Base-by-base conservation (phyloP, 2,113 vertebrate genomes). In the Boulengeromyrus knoepffleri region DNA sequence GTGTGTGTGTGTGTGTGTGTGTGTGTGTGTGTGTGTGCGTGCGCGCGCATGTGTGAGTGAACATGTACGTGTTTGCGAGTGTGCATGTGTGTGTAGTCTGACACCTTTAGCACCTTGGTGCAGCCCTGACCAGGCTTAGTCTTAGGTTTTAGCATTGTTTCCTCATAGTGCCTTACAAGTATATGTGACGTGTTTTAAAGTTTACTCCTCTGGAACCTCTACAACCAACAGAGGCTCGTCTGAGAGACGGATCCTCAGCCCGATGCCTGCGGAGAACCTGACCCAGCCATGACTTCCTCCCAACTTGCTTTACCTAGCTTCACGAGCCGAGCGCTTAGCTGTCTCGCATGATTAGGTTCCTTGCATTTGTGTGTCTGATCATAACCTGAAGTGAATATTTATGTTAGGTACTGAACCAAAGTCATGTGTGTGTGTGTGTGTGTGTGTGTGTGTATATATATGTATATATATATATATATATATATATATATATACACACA, bases 141-240 rank as follows among this genome's bases (percentile, higher is more conserved):
- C 96, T 96, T 97, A 97, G 96, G 95, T 96, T 96, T 92, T 91
- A 96, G 96, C 97, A 95, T 97, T 95, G 94, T 97, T 97, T 97
- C 97, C 97, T 98, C 93, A 97, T 99, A 99, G 99, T 99, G 99
- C 99, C 99, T 99, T 99, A 99, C 97, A 95, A 92, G 97, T 96
- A 94, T 95, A 96, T 96, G 94, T 94, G 17, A 96, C 46, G 96
- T 95, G 91, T 96, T 89, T 89, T 17, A 56, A 62, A 85, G 89
- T 96, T 97, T 97, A 96, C 97, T 96, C 94, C 96, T 93, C 96
- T 96, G 96, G 96, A 95, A 96, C 95, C 95, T 95, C 94, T 94
- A 95, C 96, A 96, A 96, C 95, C 93, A 93, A 93, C 92, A 92
- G 95, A 95, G 96, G 74, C 24, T 31, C 3, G 24, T 56, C 42